Conservation (phyloP, 2,113 vertebrate species). For the Carassius carassius region DNA sequence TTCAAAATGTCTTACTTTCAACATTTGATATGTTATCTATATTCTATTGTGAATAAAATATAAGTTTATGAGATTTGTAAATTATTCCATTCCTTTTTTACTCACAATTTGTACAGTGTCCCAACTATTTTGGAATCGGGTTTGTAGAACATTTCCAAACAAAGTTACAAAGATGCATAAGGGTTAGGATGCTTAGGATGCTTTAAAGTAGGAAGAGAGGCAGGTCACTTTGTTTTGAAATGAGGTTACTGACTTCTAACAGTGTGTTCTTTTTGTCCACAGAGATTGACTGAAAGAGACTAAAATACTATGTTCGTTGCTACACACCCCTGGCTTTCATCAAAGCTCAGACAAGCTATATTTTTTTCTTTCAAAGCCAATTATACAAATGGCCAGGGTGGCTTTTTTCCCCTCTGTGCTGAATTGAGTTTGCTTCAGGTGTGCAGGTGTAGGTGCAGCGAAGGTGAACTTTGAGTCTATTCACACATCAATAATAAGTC, state of each 20-base stretch:
- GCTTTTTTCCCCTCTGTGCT: not conserved
- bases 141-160: not conserved
- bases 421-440: slow-evolving; percentile 20
- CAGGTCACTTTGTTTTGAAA: not conserved
- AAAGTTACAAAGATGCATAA: not conserved
- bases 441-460: slow-evolving; percentile 27
- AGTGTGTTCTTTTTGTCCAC: slow-evolving; percentile 2
- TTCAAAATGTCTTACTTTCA: too few species aligned
- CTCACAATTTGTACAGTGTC: not conserved
- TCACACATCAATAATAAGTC: slow-evolving; percentile 40
- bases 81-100: too few species aligned
- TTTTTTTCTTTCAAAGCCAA: slow-evolving; percentile 35
- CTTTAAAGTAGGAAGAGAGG: not conserved
- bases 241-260: not conserved
- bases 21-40: too few species aligned
- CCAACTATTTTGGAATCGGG: too few species aligned
- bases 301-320: not conserved
- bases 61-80: too few species aligned
- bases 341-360: slow-evolving; percentile 24
- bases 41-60: too few species aligned
- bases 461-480: slow-evolving; percentile 34
- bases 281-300: not conserved
- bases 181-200: not conserved
- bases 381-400: slow-evolving; percentile 34
- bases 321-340: slow-evolving; percentile 30